A percentile compares a stretch with the other conserved stretches of the same genome.
These are phyloP conservation scores for Pyxicephalus adspersus DNA, from an alignment of 2,113 vertebrate species.

Conservation along the genomic window DNA sequence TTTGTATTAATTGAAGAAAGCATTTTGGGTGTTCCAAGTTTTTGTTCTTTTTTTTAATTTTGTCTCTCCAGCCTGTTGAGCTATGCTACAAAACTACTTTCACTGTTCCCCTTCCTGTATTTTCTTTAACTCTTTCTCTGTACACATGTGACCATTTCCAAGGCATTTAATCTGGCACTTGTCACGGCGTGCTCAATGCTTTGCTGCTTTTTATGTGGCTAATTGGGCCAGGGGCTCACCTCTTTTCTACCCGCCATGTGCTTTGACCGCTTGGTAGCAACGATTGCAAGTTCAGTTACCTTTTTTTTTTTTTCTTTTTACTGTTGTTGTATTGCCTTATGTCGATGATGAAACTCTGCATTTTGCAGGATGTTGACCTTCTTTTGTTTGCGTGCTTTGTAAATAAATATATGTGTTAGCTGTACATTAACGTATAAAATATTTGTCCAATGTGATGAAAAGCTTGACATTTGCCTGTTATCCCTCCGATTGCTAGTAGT, in stretches of 20 bases:
- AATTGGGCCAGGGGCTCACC: neutral
- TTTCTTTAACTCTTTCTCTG: neutral
- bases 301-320: neutral
- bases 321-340: conserved; percentile 2
- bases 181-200: neutral
- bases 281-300: conserved; percentile 16
- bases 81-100: too few relatives aligned
- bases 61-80: too few relatives aligned
- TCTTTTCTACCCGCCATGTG: neutral
- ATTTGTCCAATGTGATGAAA: too few relatives aligned
- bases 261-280: neutral
- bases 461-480: too few relatives aligned
- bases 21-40: too few relatives aligned
- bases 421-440: too few relatives aligned
- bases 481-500: too few relatives aligned
- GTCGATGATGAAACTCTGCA: neutral
- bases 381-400: too few relatives aligned
- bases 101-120: neutral
- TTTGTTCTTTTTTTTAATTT: too few relatives aligned
- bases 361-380: neutral
- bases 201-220: neutral
- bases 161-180: neutral
- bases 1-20: too few relatives aligned
- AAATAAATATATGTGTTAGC: too few relatives aligned
- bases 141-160: neutral